These are phyloP conservation scores for Sarcophaga subvicina DNA, from an alignment of 2,888 invertebrate species.

Conservation along the genomic window DNA sequence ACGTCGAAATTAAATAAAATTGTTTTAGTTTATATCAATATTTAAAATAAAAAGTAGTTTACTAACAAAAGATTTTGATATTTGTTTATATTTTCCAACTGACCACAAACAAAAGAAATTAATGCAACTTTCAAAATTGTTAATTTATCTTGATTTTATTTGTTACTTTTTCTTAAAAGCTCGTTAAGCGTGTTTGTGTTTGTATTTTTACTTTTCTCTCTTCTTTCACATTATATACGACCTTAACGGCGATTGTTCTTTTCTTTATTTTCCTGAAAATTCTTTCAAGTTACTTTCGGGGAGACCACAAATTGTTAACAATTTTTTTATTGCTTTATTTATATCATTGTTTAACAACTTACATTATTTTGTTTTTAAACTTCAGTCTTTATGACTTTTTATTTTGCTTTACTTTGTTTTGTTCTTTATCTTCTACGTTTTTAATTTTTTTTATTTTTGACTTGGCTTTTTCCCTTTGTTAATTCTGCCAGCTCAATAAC, in stretches of 20 bases:
- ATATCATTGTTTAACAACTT: slow-evolving; percentile 57
- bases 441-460: slow-evolving; percentile 47
- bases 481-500: slow-evolving; percentile 11
- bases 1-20: not conserved
- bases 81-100: slow-evolving; percentile 34
- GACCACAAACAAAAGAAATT: slow-evolving; percentile 43
- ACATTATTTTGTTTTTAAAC: slow-evolving; percentile 63
- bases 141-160: slow-evolving; percentile 44
- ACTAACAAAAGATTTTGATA: slow-evolving; percentile 48
- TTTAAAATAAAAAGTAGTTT: slow-evolving; percentile 7
- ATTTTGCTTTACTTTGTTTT: slow-evolving; percentile 67
- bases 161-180: slow-evolving; percentile 28
- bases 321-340: slow-evolving; percentile 3
- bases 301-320: slow-evolving; percentile 22
- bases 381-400: slow-evolving; percentile 33
- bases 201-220: slow-evolving; percentile 44
- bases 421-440: slow-evolving; percentile 67
- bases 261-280: slow-evolving; percentile 6
- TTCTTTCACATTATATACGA: slow-evolving; percentile 53
- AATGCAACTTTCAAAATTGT: slow-evolving; percentile 30
- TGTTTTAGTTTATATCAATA: not conserved
- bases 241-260: slow-evolving; percentile 61
- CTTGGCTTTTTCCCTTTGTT: slow-evolving; percentile 46
- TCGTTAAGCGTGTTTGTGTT: slow-evolving; percentile 2
- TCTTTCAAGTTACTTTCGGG: slow-evolving; percentile 37